Evolutionary conservation across 2,888 invertebrate genomes (phyloP).

Genomic region (Eucera pruinosa): DNA sequence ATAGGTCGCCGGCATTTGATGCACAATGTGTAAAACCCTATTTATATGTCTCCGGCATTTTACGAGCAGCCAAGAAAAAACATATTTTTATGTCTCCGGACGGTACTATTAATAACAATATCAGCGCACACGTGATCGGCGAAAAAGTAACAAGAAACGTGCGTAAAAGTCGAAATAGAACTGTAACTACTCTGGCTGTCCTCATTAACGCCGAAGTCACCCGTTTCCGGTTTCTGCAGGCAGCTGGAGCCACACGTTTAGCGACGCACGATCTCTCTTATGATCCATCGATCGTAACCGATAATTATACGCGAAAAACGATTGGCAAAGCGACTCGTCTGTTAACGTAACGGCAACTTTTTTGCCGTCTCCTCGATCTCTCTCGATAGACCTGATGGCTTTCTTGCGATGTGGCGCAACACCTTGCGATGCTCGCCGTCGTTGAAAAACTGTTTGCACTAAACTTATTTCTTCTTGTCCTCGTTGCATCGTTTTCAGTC

Average conservation of each 20-base stretch:
- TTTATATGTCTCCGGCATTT: too few species aligned
- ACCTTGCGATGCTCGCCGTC: constrained; percentile 4
- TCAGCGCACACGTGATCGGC: too few species aligned
- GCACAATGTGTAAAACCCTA: too few species aligned
- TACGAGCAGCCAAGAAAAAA: too few species aligned
- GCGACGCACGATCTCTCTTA: not conserved
- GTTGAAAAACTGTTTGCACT: constrained; percentile 24
- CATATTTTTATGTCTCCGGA: too few species aligned
- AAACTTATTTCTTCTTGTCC: constrained; percentile 28
- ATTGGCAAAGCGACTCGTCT: constrained; percentile 10
- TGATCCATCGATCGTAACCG: constrained; percentile 8
- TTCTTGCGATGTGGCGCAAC: constrained; percentile 29
- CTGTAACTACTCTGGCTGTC: too few species aligned
- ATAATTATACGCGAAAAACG: constrained; percentile 1
- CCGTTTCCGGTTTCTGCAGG: constrained; percentile 8
- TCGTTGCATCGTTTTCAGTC: constrained; percentile 6
- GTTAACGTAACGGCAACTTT: constrained; percentile 12
- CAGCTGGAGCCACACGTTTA: not conserved
- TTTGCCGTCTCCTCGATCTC: constrained; percentile 13
- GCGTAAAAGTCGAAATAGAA: not conserved
- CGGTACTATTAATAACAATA: too few species aligned
- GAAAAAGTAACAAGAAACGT: not conserved
- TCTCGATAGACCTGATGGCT: constrained; percentile 20
- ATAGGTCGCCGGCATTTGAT: too few species aligned
- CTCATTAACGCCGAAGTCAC: not conserved